A percentile compares a stretch with the other conserved stretches of the same genome.
phyloP scores from a whole-genome alignment of 2,113 vertebrate genomes.

The Nettapus auritus region DNA sequence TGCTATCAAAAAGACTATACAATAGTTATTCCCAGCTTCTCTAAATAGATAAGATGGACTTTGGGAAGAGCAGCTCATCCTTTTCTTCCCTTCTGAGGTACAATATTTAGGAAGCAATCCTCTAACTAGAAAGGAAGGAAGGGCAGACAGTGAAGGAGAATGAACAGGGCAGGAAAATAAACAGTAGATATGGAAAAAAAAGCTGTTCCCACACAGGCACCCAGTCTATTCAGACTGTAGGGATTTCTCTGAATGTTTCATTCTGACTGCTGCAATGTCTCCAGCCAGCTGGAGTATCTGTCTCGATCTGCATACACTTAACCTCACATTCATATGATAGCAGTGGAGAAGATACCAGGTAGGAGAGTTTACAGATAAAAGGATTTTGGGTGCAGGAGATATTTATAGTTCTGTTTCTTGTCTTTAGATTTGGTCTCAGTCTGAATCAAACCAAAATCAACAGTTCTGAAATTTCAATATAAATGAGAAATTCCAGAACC shows the following conservation, averaged over 20 bases:
- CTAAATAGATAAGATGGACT: neutral
- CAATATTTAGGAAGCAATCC: neutral
- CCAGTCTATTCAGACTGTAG: neutral
- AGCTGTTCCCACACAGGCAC: neutral
- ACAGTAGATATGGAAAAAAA: neutral
- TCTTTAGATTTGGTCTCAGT: neutral
- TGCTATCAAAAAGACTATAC: neutral
- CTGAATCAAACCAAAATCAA: neutral
- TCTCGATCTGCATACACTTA: neutral
- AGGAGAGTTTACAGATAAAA: neutral
- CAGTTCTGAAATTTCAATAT: neutral
- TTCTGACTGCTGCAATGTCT: fast-evolving
- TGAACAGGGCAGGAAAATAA: neutral
- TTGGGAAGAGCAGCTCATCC: neutral
- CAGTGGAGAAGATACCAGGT: neutral
- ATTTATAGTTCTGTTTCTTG: neutral
- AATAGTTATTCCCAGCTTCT: neutral
- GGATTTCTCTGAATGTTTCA: neutral
- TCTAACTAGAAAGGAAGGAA: neutral
- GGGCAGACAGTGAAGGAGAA: neutral
- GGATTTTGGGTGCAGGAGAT: neutral
- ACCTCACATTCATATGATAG: neutral
- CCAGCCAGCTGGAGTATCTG: neutral
- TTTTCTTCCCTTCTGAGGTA: neutral
- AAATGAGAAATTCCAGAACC: neutral